A percentile compares a stretch with the other conserved stretches of the same genome.
These are phyloP conservation scores for Micronycteris hirsuta DNA, from an alignment of 2,113 vertebrate genomes.

Conservation along the genomic window DNA sequence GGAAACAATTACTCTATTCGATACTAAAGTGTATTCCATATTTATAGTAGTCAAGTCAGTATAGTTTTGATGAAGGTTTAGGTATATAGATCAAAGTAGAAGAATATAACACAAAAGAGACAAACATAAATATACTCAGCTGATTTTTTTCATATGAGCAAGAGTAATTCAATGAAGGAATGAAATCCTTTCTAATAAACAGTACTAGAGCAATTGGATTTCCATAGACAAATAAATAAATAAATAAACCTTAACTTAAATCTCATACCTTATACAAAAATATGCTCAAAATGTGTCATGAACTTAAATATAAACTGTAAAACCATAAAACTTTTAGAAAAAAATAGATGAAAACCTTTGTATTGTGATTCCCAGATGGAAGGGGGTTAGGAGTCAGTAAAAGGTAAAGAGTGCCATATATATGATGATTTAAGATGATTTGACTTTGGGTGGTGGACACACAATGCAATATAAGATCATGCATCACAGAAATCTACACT, in stretches of 20 bases:
- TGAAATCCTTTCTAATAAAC: background rate
- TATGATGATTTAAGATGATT: too few species aligned
- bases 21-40: background rate
- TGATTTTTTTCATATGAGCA: background rate
- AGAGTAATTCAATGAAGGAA: background rate
- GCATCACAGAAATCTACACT: background rate
- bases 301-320: background rate
- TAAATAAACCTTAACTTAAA: background rate
- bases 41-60: background rate
- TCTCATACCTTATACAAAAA: background rate
- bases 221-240: background rate
- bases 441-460: background rate
- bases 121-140: background rate
- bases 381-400: too few species aligned
- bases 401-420: too few species aligned
- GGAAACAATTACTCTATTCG: background rate
- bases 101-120: background rate
- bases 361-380: too few species aligned
- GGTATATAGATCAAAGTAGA: background rate
- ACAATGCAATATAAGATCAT: background rate
- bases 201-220: background rate
- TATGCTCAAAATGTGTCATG: background rate
- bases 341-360: background rate
- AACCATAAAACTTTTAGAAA: background rate
- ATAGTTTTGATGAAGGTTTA: background rate